These are phyloP conservation scores for Apodemus agrarius DNA, from an alignment of 2,797 vertebrate genomes.

Conservation along the genomic window DNA sequence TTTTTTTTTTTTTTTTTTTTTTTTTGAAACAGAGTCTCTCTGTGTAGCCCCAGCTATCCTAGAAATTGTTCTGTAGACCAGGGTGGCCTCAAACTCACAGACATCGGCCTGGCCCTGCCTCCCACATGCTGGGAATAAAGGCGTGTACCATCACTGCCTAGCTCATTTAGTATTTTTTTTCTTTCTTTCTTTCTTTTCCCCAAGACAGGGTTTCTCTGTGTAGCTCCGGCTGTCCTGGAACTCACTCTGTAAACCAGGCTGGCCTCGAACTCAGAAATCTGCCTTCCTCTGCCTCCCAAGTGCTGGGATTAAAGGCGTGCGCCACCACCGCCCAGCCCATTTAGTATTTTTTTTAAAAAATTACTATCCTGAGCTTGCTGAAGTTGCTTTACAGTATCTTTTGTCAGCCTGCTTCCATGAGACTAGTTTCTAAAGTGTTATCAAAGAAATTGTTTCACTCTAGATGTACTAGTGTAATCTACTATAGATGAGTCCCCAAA, in stretches of 20 bases:
- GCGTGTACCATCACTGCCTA: background rate
- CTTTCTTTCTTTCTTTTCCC: background rate
- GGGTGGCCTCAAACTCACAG: background rate
- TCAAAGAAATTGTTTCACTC: background rate
- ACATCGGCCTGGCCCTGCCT: background rate
- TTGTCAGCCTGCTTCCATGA: background rate
- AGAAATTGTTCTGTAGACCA: background rate
- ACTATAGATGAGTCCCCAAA: background rate
- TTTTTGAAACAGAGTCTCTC: background rate
- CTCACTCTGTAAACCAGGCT: background rate
- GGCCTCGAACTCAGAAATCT: background rate
- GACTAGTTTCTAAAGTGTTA: background rate
- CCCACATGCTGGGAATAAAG: background rate
- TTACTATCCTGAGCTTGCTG: constrained; percentile 1
- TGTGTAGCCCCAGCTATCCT: background rate
- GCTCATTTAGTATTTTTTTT: background rate
- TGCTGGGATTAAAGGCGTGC: background rate
- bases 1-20: background rate
- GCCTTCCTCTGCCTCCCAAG: background rate
- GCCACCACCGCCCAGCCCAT: background rate
- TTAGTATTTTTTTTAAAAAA: background rate
- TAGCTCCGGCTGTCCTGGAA: background rate
- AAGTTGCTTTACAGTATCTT: constrained; percentile 16
- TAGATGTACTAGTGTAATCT: background rate
- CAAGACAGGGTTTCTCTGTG: background rate